phyloP scores from a whole-genome alignment of 2,113 vertebrate species.

The Amphiprion ocellaris region DNA sequence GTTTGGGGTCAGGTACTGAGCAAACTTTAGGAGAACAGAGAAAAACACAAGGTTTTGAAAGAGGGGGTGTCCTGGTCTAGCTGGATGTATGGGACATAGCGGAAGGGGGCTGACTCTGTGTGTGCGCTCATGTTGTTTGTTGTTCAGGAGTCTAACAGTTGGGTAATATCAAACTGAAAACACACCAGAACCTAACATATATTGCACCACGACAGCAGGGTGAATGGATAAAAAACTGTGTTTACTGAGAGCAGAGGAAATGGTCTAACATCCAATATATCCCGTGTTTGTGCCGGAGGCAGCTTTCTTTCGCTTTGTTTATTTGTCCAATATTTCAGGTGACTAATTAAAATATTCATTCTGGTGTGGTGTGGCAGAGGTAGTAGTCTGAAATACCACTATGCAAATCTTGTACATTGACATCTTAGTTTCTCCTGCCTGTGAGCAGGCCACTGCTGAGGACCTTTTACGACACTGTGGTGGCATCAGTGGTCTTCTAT shows the following conservation, averaged over 20 bases:
- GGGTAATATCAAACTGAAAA: neutral
- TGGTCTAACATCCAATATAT: neutral
- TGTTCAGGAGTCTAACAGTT: neutral
- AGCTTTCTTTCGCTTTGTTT: constrained; percentile 5
- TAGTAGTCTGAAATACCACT: neutral
- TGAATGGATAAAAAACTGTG: constrained; percentile 3
- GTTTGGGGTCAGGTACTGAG: constrained; percentile 22
- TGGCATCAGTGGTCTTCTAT: too few species aligned
- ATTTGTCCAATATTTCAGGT: neutral
- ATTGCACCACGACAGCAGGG: neutral
- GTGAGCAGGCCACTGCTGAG: too few species aligned
- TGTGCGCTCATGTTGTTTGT: neutral
- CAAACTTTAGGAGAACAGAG: constrained; percentile 7
- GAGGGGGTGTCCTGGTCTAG: neutral
- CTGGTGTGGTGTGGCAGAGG: neutral
- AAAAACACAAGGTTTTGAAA: constrained; percentile 1
- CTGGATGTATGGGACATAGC: neutral
- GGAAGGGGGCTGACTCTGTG: neutral
- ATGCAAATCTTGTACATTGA: too few species aligned
- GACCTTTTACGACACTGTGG: too few species aligned
- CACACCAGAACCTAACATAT: neutral
- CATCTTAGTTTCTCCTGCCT: too few species aligned
- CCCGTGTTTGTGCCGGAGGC: neutral
- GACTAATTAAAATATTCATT: constrained; percentile 3
- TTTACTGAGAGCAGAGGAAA: neutral